Evolutionary conservation across 1,140 invertebrate genomes (phyloP).

Genomic region (Pseudomyrmex pallidus): DNA sequence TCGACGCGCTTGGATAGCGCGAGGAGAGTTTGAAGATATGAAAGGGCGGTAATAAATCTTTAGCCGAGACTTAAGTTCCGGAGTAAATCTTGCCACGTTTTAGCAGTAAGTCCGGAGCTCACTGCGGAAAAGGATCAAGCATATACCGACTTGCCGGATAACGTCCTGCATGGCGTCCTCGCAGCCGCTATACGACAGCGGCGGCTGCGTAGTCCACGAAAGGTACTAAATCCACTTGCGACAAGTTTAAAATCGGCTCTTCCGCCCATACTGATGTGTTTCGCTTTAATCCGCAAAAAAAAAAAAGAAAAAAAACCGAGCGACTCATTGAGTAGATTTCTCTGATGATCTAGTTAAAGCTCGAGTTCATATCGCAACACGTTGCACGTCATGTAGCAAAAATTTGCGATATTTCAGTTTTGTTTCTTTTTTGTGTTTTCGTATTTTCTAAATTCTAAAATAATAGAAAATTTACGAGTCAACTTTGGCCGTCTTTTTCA

Average conservation of each 20-base stretch:
- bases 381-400: neutral
- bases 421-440: neutral
- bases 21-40: conserved; percentile 68
- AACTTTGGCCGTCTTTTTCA: neutral
- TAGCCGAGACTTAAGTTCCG: conserved; percentile 82
- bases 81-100: conserved; percentile 85
- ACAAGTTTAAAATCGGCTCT: conserved; percentile 82
- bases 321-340: conserved; percentile 11
- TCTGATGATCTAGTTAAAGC: conserved; percentile 12
- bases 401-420: neutral
- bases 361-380: neutral
- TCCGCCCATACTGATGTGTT: conserved; percentile 79
- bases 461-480: neutral
- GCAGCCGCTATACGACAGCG: conserved; percentile 19
- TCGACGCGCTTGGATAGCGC: conserved; percentile 54
- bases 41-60: conserved; percentile 80
- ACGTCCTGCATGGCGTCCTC: conserved; percentile 73
- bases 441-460: neutral
- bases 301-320: neutral
- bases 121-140: conserved; percentile 82
- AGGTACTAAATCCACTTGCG: conserved; percentile 82
- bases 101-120: conserved; percentile 84
- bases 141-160: conserved; percentile 77
- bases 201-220: conserved; percentile 72
- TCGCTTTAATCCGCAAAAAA: conserved; percentile 50